Conservation (phyloP, 2,113 vertebrate species). For the Ochotona princeps region DNA sequence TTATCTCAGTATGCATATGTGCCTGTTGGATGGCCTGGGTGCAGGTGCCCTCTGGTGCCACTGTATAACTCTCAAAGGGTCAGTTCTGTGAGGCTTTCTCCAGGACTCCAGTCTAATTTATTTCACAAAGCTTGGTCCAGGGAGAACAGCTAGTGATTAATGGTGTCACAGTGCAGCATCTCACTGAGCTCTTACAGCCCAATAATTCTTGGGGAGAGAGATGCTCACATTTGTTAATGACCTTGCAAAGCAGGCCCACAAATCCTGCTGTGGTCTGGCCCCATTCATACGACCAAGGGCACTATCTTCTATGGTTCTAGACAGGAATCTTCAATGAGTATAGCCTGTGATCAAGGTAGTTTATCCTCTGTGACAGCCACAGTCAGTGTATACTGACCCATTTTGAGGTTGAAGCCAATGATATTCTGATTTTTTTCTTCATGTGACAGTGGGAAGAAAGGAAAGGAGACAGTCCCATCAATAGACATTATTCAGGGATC, state of each 20-base stretch:
- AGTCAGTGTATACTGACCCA: background rate
- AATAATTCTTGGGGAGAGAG: background rate
- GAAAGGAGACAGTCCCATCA: background rate
- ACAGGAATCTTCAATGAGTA: background rate
- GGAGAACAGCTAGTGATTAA: background rate
- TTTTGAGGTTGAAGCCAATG: background rate
- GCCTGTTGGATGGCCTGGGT: background rate
- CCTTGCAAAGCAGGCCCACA: background rate
- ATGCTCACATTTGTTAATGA: background rate
- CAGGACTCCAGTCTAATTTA: background rate
- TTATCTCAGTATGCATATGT: accelerated
- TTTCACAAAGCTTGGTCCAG: background rate
- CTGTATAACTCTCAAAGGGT: background rate
- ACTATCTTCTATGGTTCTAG: background rate
- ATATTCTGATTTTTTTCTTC: background rate
- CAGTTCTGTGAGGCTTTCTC: background rate
- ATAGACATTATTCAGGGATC: background rate
- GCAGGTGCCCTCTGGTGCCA: background rate
- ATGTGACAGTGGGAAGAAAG: constrained; percentile 32
- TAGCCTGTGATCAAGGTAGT: background rate
- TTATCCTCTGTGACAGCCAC: background rate
- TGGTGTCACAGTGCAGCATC: background rate
- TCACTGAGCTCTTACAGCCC: background rate
- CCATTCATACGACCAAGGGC: background rate
- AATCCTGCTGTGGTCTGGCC: background rate